Conservation (phyloP, 2,888 invertebrate genomes). For the Drosophila tanythrix region DNA sequence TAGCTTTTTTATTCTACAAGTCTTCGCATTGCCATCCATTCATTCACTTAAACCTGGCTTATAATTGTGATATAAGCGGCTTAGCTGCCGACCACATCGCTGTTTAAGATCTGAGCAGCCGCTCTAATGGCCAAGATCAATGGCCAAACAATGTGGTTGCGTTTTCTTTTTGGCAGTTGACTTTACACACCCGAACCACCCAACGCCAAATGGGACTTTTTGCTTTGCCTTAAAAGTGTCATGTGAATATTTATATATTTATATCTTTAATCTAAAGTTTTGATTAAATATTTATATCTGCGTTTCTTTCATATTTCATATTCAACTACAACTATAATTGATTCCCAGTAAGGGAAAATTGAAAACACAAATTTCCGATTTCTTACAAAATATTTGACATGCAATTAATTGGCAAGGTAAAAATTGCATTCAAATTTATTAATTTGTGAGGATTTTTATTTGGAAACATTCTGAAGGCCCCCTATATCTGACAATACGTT, state of each 20-base stretch:
- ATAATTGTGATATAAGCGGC: conserved; percentile 39
- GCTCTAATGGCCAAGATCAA: conserved; percentile 72
- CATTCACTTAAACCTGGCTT: conserved; percentile 19
- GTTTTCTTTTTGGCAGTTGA: conserved; percentile 19
- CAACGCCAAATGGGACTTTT: not conserved
- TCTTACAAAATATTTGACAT: not conserved
- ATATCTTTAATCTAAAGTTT: not conserved
- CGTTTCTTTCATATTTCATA: not conserved
- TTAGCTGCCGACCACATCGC: conserved; percentile 2
- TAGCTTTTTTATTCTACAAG: conserved; percentile 3
- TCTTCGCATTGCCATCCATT: conserved; percentile 7
- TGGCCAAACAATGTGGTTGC: conserved; percentile 60
- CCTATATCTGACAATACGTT: not conserved
- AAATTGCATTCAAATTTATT: not conserved
- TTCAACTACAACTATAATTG: not conserved
- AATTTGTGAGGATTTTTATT: not conserved
- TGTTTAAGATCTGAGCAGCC: not conserved
- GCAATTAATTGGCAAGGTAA: not conserved
- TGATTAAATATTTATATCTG: not conserved
- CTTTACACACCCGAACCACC: conserved; percentile 3
- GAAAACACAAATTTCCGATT: not conserved
- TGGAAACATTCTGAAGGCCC: not conserved
- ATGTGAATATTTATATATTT: not conserved
- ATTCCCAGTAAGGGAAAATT: not conserved
- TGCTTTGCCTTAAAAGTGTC: fast-evolving